Conservation (phyloP, 2,888 invertebrate species). For the Tachina grossa region DNA sequence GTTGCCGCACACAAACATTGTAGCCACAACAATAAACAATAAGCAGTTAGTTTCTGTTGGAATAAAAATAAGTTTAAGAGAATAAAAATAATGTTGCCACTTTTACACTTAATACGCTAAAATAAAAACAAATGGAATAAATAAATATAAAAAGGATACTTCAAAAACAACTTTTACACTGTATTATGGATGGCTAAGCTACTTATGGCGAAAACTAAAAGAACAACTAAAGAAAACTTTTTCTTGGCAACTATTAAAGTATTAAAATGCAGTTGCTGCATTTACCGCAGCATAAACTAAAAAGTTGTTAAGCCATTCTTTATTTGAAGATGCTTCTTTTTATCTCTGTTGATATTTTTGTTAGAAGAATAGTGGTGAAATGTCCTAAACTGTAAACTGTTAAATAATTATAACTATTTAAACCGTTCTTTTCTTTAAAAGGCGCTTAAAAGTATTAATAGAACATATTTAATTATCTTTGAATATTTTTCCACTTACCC, state of each 20-base stretch:
- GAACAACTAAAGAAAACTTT: constrained; percentile 74
- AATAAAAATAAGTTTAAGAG: not conserved
- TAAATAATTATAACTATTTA: constrained; percentile 15
- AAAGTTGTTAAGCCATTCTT: constrained; percentile 59
- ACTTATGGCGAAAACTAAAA: constrained; percentile 74
- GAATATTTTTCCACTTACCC: not conserved
- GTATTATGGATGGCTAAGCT: constrained; percentile 70
- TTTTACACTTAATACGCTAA: constrained; percentile 77
- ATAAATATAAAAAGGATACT: constrained; percentile 62
- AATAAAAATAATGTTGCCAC: constrained; percentile 76
- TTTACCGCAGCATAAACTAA: constrained; percentile 61
- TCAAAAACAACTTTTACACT: constrained; percentile 58
- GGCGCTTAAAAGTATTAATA: not conserved
- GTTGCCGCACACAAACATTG: not conserved
- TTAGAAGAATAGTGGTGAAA: not conserved
- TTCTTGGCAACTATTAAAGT: constrained; percentile 80
- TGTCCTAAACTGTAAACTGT: constrained; percentile 1
- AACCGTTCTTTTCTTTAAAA: not conserved
- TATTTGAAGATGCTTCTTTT: constrained; percentile 14
- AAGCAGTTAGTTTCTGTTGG: too few species aligned
- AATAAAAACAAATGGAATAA: constrained; percentile 44
- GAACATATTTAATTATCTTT: not conserved
- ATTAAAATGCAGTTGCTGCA: constrained; percentile 78
- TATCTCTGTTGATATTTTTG: not conserved
- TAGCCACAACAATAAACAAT: not conserved